Percentiles rank a stretch among this genome's conserved stretches.
These are phyloP conservation scores for Reticulitermes speratus DNA, from an alignment of 1,140 invertebrate species.

Conservation along the genomic window DNA sequence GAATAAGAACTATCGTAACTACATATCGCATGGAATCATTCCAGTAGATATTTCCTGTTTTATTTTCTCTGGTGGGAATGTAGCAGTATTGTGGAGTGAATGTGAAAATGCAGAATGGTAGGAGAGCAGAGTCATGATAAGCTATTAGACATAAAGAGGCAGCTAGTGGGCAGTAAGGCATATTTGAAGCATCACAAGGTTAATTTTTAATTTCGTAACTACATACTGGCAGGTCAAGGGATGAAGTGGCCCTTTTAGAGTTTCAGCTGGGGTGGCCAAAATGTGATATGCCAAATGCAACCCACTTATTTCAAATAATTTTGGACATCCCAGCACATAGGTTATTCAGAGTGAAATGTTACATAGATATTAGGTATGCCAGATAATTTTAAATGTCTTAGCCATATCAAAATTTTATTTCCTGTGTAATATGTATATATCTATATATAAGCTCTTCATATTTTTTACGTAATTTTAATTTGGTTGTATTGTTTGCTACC, in stretches of 20 bases:
- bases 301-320: background rate
- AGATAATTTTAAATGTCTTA: conserved; percentile 10
- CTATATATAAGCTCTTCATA: conserved; percentile 1
- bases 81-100: background rate
- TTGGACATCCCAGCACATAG: conserved; percentile 6
- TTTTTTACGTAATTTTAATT: background rate
- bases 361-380: conserved; percentile 1
- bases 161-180: background rate
- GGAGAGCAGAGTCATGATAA: background rate
- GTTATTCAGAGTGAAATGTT: background rate
- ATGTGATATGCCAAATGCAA: conserved; percentile 11
- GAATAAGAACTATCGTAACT: conserved; percentile 15
- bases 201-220: background rate
- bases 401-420: conserved; percentile 19
- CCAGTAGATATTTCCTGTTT: conserved; percentile 28
- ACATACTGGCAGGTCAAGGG: background rate
- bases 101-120: background rate
- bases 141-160: background rate
- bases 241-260: background rate
- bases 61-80: background rate
- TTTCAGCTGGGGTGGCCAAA: background rate
- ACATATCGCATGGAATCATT: conserved; percentile 34
- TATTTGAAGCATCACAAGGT: conserved; percentile 3
- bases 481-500: conserved; percentile 10
- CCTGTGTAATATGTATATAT: conserved; percentile 17